phyloP scores from a whole-genome alignment of 2,797 vertebrate genomes.

The Spinibarbus caldwelli region DNA sequence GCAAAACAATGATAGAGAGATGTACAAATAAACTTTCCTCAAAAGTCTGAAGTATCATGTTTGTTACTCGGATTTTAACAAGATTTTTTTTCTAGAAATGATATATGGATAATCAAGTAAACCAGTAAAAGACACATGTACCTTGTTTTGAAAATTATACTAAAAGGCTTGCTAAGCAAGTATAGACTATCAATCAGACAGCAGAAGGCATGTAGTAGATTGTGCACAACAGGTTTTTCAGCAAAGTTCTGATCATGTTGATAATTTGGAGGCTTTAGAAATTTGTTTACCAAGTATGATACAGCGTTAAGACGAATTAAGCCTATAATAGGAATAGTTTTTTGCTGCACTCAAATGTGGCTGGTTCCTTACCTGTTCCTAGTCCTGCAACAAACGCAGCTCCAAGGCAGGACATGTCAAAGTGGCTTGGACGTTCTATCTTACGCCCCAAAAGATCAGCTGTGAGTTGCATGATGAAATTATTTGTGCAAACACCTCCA shows the following conservation, averaged over 20 bases:
- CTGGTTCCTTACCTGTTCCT: constrained; percentile 80
- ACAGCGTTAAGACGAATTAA: neutral
- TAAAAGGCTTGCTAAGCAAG: neutral
- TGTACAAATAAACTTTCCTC: too few relatives aligned
- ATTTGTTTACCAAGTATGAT: neutral
- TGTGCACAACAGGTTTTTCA: neutral
- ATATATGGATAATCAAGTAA: neutral
- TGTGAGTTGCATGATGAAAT: constrained; percentile 97
- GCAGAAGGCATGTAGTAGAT: neutral
- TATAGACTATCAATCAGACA: neutral
- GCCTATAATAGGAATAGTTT: neutral
- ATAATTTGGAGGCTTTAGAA: neutral
- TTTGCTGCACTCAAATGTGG: neutral
- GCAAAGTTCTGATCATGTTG: neutral
- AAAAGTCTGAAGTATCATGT: neutral
- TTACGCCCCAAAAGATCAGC: constrained; percentile 87
- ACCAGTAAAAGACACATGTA: neutral
- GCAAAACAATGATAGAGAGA: too few relatives aligned
- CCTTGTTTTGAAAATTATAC: neutral
- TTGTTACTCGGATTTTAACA: neutral
- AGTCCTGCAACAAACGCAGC: constrained; percentile 93
- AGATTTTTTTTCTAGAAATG: too few relatives aligned
- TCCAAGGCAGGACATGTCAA: constrained; percentile 93
- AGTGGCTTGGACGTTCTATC: constrained; percentile 78
- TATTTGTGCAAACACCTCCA: constrained; percentile 91